Percentiles rank a stretch among this genome's conserved stretches.
Evolutionary conservation across 2,113 vertebrate species (phyloP).

Genomic region (Catharus bicknelli): DNA sequence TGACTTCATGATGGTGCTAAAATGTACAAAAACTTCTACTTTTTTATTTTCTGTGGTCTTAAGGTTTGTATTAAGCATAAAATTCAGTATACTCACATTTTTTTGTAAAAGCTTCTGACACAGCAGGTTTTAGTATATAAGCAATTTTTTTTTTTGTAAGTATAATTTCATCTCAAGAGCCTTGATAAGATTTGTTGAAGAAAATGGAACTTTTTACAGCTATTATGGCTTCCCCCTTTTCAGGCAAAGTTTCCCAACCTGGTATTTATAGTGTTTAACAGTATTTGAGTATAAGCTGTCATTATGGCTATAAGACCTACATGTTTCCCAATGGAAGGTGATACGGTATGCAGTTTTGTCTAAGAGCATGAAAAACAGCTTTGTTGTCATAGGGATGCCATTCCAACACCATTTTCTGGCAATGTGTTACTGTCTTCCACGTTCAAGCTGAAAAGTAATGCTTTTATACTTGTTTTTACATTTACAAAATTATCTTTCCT

Average conservation of each 20-base stretch:
- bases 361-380: constrained; percentile 26
- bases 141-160: not conserved
- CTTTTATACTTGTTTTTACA: constrained; percentile 32
- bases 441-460: not conserved
- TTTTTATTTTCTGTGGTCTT: constrained; percentile 50
- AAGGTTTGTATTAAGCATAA: constrained; percentile 49
- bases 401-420: not conserved
- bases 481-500: constrained; percentile 2
- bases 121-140: not conserved
- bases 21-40: constrained; percentile 50
- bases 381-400: constrained; percentile 4
- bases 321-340: constrained; percentile 18
- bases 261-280: not conserved
- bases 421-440: constrained; percentile 10
- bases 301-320: not conserved
- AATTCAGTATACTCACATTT: constrained; percentile 7
- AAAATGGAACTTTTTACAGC: constrained; percentile 12
- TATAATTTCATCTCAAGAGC: not conserved
- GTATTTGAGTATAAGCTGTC: not conserved
- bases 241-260: constrained; percentile 1
- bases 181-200: not conserved
- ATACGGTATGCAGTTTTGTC: constrained; percentile 8
- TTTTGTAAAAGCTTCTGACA: constrained; percentile 37
- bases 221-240: not conserved
- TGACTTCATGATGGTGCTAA: constrained; percentile 69